Conservation (phyloP, 2,888 invertebrate genomes). For the Leptogaster cylindrica region DNA sequence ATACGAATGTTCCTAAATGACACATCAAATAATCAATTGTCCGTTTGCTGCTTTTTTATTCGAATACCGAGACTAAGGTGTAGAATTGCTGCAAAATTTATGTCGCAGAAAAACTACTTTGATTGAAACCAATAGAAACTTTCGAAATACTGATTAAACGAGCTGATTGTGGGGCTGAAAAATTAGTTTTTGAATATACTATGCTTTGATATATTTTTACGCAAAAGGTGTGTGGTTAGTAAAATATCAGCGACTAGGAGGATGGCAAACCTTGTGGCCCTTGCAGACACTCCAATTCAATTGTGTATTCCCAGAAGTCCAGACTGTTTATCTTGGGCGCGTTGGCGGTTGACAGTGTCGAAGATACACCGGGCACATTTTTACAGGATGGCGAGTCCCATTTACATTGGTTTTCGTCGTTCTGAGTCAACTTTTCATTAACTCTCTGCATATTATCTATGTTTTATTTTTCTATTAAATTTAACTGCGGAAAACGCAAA, state of each 20-base stretch:
- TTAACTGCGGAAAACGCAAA: neutral
- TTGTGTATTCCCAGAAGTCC: slow-evolving; percentile 85
- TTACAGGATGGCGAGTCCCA: slow-evolving; percentile 15
- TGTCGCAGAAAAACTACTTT: neutral
- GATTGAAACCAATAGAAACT: neutral
- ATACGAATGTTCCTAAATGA: too few species aligned
- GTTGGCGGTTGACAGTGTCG: slow-evolving; percentile 10
- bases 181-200: neutral
- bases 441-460: slow-evolving; percentile 13
- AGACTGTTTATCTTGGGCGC: slow-evolving; percentile 67
- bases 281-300: slow-evolving; percentile 80
- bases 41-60: neutral
- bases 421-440: slow-evolving; percentile 19
- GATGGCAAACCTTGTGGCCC: slow-evolving; percentile 73
- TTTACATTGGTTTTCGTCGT: slow-evolving; percentile 27
- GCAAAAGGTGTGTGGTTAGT: neutral
- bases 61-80: neutral
- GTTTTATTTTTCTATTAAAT: slow-evolving; percentile 17
- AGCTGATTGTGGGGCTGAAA: too few species aligned
- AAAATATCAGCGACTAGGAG: neutral
- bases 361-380: neutral
- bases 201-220: neutral
- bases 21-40: too few species aligned
- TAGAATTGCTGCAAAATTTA: neutral
- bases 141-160: too few species aligned